These are phyloP conservation scores for Gallinago nigripennis DNA, from an alignment of 2,797 vertebrate species.

Conservation along the genomic window DNA sequence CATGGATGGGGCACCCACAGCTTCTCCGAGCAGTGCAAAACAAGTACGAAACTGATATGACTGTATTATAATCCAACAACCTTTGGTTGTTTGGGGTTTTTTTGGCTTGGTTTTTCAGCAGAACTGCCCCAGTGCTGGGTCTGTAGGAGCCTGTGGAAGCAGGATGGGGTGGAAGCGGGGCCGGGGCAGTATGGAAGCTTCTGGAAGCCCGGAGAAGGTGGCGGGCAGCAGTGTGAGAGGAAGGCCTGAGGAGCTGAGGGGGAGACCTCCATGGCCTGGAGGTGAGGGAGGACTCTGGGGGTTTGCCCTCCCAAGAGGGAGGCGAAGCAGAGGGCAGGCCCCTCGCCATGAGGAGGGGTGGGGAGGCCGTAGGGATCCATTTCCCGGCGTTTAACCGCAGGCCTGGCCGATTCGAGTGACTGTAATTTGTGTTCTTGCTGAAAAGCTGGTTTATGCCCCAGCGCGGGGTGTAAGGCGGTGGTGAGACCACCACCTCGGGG, in stretches of 20 bases:
- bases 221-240: accelerated
- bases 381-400: neutral
- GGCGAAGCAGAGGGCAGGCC: neutral
- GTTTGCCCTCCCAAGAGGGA: neutral
- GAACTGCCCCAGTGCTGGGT: neutral
- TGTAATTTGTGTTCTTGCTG: neutral
- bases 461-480: too few species aligned
- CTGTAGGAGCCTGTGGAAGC: neutral
- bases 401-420: neutral
- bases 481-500: neutral
- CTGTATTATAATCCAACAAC: neutral
- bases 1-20: neutral
- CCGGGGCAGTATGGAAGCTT: neutral
- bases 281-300: neutral
- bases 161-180: neutral
- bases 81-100: neutral
- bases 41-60: neutral
- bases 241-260: neutral
- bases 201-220: neutral
- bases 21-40: neutral
- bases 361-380: neutral
- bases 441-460: neutral
- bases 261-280: neutral
- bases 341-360: accelerated
- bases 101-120: neutral